phyloP scores from a whole-genome alignment of 2,888 invertebrate species.

The Atrina japonica region DNA sequence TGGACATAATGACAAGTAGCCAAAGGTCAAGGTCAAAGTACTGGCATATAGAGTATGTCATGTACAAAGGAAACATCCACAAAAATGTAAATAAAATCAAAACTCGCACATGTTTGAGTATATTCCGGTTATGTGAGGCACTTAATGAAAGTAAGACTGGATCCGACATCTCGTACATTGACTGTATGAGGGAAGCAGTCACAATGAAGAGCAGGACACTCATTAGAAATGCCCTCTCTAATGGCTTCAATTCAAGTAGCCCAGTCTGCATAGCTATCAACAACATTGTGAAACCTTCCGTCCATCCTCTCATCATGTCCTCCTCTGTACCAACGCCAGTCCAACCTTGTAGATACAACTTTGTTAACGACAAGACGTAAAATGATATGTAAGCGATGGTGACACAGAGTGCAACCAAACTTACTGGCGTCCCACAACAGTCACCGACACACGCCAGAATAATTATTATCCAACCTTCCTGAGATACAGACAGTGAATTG shows the following conservation, averaged over 20 bases:
- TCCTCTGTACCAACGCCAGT: slow-evolving; percentile 76
- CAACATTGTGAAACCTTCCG: slow-evolving; percentile 83
- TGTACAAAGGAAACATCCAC: slow-evolving; percentile 80
- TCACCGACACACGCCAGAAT: slow-evolving; percentile 80
- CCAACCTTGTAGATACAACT: slow-evolving; percentile 80
- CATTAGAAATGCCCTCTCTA: slow-evolving; percentile 82
- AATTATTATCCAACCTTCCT: slow-evolving; percentile 79
- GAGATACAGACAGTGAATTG: slow-evolving; percentile 59
- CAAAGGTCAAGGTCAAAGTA: slow-evolving; percentile 82
- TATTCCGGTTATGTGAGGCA: slow-evolving; percentile 80
- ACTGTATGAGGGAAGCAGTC: slow-evolving; percentile 83
- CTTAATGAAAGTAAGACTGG: slow-evolving; percentile 82
- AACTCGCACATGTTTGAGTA: slow-evolving; percentile 79
- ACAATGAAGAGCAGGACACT: slow-evolving; percentile 83
- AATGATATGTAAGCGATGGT: slow-evolving; percentile 82
- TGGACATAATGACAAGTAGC: slow-evolving; percentile 83
- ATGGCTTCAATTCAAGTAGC: slow-evolving; percentile 81
- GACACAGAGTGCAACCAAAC: slow-evolving; percentile 82
- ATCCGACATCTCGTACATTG: slow-evolving; percentile 83
- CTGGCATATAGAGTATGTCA: slow-evolving; percentile 81
- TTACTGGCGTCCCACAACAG: slow-evolving; percentile 82
- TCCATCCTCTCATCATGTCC: slow-evolving; percentile 80
- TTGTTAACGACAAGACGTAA: slow-evolving; percentile 80
- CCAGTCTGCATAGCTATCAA: slow-evolving; percentile 83
- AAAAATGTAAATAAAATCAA: slow-evolving; percentile 80